Evolutionary conservation across 2,113 vertebrate species (phyloP), one percentile per base, ranked within the genome.

Genomic region (Taxidea taxus): DNA sequence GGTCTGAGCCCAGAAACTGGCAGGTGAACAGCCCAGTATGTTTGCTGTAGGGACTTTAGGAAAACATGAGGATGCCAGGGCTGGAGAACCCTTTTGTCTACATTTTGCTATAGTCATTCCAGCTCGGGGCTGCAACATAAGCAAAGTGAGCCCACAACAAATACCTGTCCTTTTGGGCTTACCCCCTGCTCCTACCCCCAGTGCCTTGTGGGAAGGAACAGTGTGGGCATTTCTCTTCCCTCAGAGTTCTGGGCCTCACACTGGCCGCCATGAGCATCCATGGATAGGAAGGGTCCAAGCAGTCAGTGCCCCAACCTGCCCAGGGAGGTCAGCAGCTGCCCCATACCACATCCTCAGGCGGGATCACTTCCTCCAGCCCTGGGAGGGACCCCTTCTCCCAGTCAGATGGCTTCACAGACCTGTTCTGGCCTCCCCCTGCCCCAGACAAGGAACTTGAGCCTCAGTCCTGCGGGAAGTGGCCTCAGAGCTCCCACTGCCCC

Each of bases 311-410:
- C 16, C 2, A 6, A 18, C 9, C 25, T 8, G 42, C 39, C 18
- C 4, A 16, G 47, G 29, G 27, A 21, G 23, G 20, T 0, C 54
- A 23, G 13, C 6, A 1, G 12, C 29, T 3, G 18, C 31, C 58
- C 25, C 7, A 39, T 6, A 18, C 18, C 3, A 2, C 51, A 37
- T 2, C 25, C 11, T 2, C 23, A 27, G 18, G 10, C 0, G 4
- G 1, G 18, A 12, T 25, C 68, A 25, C n/a, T 20, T 80, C n/a
- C 44, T 56, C 37, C 11, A 20, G 18, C 31, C 49, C 81, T 7
- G 58, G 27, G 14, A 58, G 47, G 56, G 86, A 15, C 70, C 12
- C 34, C 23, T 51, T 29, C n/a, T 20, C 27, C 56, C 3, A 4
- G n/a, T 39, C 37, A 5, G 31, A 31, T 10, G 44, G 3, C 44